Evolutionary conservation across 2,113 vertebrate species (phyloP).

Genomic region (Grallaria varia): DNA sequence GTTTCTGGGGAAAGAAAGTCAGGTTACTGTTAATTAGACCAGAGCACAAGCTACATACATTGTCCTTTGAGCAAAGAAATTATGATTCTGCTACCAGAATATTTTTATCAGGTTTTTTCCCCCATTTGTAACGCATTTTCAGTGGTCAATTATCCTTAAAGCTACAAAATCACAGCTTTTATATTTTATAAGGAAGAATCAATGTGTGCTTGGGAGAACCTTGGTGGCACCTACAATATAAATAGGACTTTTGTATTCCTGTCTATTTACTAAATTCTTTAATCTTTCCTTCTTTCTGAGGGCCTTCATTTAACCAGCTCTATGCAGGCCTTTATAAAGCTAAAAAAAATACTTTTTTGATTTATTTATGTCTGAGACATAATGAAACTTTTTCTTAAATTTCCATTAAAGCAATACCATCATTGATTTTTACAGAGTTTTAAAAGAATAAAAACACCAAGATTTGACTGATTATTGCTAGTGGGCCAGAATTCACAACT

Average conservation of each 20-base stretch:
- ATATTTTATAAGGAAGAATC: slow-evolving; percentile 41
- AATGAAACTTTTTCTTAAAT: neutral
- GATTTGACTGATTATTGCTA: neutral
- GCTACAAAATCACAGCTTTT: slow-evolving; percentile 40
- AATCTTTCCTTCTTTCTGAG: neutral
- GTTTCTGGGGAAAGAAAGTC: neutral
- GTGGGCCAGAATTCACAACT: neutral
- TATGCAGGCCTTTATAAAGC: neutral
- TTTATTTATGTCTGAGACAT: neutral
- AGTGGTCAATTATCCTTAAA: slow-evolving; percentile 57
- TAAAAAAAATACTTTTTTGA: neutral
- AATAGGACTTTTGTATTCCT: neutral
- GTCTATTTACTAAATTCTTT: neutral
- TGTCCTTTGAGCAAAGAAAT: neutral
- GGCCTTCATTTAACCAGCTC: neutral
- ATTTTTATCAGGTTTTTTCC: neutral
- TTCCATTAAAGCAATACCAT: neutral
- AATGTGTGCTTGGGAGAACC: slow-evolving; percentile 47
- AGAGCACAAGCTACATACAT: neutral
- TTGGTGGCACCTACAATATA: neutral
- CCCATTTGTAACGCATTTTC: slow-evolving; percentile 37
- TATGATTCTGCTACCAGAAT: slow-evolving; percentile 11
- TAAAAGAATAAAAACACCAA: neutral
- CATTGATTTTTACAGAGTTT: neutral
- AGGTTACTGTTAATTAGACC: slow-evolving; percentile 38